A percentile compares a stretch with the other conserved stretches of the same genome.
phyloP scores from a whole-genome alignment of 2,113 vertebrate genomes.

The Callaeas wilsoni region DNA sequence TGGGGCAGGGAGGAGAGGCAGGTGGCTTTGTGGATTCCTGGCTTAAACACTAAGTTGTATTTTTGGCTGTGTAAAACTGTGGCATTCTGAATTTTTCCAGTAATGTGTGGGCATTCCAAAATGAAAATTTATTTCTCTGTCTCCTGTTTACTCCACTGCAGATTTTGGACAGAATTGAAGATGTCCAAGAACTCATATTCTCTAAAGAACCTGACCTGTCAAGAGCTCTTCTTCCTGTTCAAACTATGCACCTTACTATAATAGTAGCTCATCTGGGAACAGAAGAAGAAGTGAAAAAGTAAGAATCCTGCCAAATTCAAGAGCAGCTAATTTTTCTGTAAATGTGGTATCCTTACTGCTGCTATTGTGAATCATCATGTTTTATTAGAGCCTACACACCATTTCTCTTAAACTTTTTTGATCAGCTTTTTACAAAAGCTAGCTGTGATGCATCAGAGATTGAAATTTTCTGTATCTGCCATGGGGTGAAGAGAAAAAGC shows the following conservation, averaged over 20 bases:
- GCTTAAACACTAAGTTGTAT: neutral
- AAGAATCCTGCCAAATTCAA: neutral
- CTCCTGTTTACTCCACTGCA: neutral
- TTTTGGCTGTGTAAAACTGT: neutral
- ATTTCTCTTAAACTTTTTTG: neutral
- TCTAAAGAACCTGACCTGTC: constrained; percentile 46
- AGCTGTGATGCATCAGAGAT: neutral
- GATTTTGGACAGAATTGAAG: constrained; percentile 64
- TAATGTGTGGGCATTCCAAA: neutral
- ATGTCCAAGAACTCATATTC: constrained; percentile 39
- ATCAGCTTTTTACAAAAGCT: neutral
- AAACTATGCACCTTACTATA: constrained; percentile 26
- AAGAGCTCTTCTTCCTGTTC: constrained; percentile 29
- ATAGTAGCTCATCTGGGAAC: constrained; percentile 23
- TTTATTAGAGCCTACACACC: neutral
- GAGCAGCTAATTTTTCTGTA: neutral
- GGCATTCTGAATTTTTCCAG: neutral
- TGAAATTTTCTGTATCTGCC: neutral
- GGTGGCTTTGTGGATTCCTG: neutral
- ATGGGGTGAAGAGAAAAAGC: neutral
- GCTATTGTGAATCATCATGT: neutral
- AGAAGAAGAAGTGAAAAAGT: constrained; percentile 51
- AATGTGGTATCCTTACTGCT: neutral
- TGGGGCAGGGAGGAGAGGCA: too few species aligned
- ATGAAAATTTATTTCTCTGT: neutral